Evolutionary conservation across 2,888 invertebrate genomes (phyloP), one percentile per base, ranked within the genome.

Genomic region (Troides helena): DNA sequence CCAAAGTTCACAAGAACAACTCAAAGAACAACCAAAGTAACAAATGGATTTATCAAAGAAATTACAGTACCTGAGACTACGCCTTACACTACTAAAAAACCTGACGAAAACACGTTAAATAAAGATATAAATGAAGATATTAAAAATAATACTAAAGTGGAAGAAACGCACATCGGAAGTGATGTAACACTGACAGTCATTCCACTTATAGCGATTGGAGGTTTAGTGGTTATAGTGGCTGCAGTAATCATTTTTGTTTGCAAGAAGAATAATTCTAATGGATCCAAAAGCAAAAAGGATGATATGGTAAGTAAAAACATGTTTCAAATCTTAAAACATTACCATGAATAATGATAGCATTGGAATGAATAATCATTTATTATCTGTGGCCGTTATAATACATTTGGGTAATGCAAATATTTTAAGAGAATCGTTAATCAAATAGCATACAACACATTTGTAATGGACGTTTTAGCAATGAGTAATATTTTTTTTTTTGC

Each of bases 141-240:
- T n/a, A 83, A 81, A 67, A 82, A 80, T 66, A 83, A 81, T 57
- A 85, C 74, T 64, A 73, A 74, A 53, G 69, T 93, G 53, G 87
- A 92, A 8, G 89, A 90, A 73, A 80, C 90, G 18, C 82, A 85
- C 0, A 83, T 75, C 30, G 74, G 69, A 18, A 90, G 88, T 66
- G 94, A 95, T 74, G 85, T 95, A 61, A 92, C 95, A 59, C 60
- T 79, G 57, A 95, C 96, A 60, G 88, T 97, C 64, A 94, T 97
- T 76, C 96, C 97, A 1, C 89, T 97, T 64, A 92, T 95, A 36
- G 95, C 95, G 14, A 94, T 96, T 63, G 95, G 95, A 76, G 95
- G 94, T 5, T 90, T 97, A 63, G 94, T 97, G 71, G 85, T 96
- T 5, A 94, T 95, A 25, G 94, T 95, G 5, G 95, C 95, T 25